Percentiles rank a stretch among this genome's conserved stretches.
phyloP scores from a whole-genome alignment of 2,888 invertebrate genomes.

The Neoscelio sp. region DNA sequence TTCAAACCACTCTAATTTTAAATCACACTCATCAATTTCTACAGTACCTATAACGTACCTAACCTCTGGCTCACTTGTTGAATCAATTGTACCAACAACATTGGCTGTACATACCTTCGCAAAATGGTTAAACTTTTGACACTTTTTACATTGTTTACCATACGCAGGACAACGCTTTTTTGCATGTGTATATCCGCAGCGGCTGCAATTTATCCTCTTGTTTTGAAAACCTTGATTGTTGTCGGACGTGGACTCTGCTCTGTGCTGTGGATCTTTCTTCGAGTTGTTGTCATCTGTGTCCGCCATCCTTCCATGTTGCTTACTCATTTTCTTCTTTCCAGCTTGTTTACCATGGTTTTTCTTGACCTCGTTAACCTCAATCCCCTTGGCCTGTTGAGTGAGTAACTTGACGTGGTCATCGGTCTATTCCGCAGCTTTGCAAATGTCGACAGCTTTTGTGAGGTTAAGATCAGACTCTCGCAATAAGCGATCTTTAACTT shows the following conservation, averaged over 20 bases:
- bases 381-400: background rate
- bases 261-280: background rate
- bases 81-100: background rate
- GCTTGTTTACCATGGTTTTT: background rate
- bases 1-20: background rate
- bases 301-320: background rate
- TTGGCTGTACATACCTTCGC: constrained; percentile 45
- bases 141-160: constrained; percentile 48
- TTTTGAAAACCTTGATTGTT: background rate
- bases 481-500: constrained; percentile 47
- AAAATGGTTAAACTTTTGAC: constrained; percentile 50
- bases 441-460: constrained; percentile 44
- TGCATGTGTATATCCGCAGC: constrained; percentile 39
- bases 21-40: background rate
- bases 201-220: constrained; percentile 23
- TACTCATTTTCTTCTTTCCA: background rate
- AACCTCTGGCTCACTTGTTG: background rate
- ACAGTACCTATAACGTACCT: constrained; percentile 3
- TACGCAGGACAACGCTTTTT: constrained; percentile 39
- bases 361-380: background rate
- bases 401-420: constrained; percentile 6
- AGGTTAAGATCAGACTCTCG: constrained; percentile 49
- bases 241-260: background rate
- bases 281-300: background rate
- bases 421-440: constrained; percentile 52